Conservation (phyloP, 2,888 invertebrate genomes). For the Drosophila rellima region DNA sequence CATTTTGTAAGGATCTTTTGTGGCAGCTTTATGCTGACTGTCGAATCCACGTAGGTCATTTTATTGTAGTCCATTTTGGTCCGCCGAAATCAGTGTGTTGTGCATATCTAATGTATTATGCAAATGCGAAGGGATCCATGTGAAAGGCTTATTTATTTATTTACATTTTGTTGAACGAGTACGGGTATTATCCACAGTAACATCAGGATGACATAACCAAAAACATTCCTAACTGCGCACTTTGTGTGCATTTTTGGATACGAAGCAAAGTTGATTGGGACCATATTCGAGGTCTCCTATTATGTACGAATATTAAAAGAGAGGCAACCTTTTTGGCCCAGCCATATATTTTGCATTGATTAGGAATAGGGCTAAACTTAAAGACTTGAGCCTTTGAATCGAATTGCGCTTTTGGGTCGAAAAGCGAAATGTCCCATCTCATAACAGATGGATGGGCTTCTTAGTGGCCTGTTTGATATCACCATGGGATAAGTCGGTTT, state of each 20-base stretch:
- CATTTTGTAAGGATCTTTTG: conserved; percentile 57
- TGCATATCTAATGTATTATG: conserved; percentile 81
- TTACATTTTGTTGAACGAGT: conserved; percentile 42
- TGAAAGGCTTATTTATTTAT: conserved; percentile 75
- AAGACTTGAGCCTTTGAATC: conserved; percentile 46
- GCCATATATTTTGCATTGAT: conserved; percentile 55
- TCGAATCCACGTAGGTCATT: conserved; percentile 66
- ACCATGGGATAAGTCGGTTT: conserved; percentile 35
- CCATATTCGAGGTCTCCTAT: conserved; percentile 31
- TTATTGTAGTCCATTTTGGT: conserved; percentile 59
- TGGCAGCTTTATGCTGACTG: conserved; percentile 63
- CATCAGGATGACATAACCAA: conserved; percentile 56
- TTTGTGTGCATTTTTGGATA: conserved; percentile 14
- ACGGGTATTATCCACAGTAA: conserved; percentile 24
- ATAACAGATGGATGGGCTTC: conserved; percentile 26
- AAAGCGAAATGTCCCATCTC: conserved; percentile 11
- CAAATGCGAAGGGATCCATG: conserved; percentile 59
- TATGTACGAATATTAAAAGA: conserved; percentile 19
- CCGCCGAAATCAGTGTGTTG: conserved; percentile 62
- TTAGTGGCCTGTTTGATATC: conserved; percentile 57
- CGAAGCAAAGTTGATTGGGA: conserved; percentile 38
- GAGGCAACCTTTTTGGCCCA: conserved; percentile 46
- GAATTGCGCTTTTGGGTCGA: conserved; percentile 48
- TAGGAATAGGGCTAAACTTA: conserved; percentile 36
- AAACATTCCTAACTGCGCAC: conserved; percentile 31